A percentile compares a stretch with the other conserved stretches of the same genome.
Conservation (phyloP, 2,797 vertebrate species). For the Florisuga fusca region DNA sequence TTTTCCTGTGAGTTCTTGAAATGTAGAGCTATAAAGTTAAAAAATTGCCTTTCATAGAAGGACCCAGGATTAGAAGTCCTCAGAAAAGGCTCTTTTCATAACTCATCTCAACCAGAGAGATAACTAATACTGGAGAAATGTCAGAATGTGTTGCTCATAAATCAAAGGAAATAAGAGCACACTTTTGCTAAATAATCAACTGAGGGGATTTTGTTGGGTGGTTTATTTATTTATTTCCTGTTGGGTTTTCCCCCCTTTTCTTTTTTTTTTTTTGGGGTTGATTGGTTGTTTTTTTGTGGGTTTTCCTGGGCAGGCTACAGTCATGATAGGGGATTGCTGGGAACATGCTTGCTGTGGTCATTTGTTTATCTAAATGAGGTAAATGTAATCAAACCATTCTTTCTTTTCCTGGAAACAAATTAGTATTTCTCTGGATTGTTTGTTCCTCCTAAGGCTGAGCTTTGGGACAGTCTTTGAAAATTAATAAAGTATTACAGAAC, state of each 20-base stretch:
- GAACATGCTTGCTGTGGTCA: not conserved
- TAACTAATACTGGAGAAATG: not conserved
- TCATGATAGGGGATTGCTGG: not conserved
- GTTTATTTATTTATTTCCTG: too few species aligned
- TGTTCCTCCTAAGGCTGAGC: not conserved
- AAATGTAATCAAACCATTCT: not conserved
- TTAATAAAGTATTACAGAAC: not conserved
- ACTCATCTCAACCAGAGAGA: not conserved
- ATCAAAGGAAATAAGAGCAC: not conserved
- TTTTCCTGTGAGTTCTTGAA: not conserved
- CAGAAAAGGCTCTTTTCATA: not conserved
- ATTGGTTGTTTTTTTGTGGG: too few species aligned
- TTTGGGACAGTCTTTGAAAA: not conserved
- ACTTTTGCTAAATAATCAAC: not conserved
- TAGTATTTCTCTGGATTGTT: not conserved
- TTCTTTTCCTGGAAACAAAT: not conserved
- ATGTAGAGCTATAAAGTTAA: not conserved
- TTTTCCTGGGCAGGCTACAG: not conserved
- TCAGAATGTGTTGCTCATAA: not conserved
- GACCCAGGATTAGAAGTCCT: not conserved
- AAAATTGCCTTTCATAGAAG: not conserved
- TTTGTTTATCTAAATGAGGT: conserved; percentile 1
- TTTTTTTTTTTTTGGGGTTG: not conserved
- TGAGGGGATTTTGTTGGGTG: too few species aligned
- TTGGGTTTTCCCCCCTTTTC: too few species aligned